Conservation (phyloP, 2,113 vertebrate species). For the Condylura cristata region DNA sequence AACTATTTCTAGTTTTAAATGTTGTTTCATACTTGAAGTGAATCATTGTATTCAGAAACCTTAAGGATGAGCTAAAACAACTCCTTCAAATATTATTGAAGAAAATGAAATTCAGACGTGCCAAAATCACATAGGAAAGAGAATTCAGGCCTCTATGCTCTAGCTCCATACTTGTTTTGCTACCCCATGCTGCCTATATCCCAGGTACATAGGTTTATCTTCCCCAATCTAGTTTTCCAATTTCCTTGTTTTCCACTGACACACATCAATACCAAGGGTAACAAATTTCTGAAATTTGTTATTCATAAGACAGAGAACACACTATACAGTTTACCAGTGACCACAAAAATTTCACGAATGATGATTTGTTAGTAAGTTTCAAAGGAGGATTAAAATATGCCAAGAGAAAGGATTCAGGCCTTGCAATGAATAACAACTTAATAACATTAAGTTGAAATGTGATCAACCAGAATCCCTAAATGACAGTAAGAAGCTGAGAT, state of each 20-base stretch:
- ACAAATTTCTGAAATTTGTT: background rate
- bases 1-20: conserved; percentile 43
- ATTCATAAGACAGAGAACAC: background rate
- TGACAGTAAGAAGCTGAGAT: background rate
- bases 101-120: background rate
- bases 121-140: background rate
- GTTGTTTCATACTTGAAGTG: background rate
- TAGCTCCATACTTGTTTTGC: background rate
- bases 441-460: background rate
- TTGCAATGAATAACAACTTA: background rate
- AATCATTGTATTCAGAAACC: background rate
- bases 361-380: background rate
- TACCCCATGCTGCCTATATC: background rate
- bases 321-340: background rate
- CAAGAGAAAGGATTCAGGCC: background rate
- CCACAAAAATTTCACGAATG: background rate
- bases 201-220: background rate
- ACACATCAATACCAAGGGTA: background rate
- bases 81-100: background rate
- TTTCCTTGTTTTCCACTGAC: background rate
- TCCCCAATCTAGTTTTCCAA: background rate
- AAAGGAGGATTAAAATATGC: background rate
- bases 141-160: background rate
- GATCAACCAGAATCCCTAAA: background rate
- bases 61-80: background rate